A percentile compares a stretch with the other conserved stretches of the same genome.
phyloP scores from a whole-genome alignment of 2,888 invertebrate genomes.

The Atrina japonica region DNA sequence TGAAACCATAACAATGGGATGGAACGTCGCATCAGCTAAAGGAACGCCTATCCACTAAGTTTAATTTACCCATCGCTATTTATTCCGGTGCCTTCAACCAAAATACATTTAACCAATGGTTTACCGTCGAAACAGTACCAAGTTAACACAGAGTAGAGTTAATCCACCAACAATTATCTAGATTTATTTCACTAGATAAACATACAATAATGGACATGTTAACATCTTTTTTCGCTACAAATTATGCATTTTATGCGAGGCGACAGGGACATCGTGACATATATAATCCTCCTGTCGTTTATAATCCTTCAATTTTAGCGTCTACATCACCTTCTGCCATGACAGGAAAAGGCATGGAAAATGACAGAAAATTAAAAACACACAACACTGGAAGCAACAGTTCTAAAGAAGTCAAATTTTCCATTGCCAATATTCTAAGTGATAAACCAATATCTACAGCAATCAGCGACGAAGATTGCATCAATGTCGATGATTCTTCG shows the following conservation, averaged over 20 bases:
- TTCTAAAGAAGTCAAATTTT: conserved; percentile 58
- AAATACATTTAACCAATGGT: conserved; percentile 3
- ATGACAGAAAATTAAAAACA: background rate
- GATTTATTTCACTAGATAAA: too few species aligned
- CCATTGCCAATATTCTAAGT: conserved; percentile 63
- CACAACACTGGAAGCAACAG: background rate
- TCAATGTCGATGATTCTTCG: conserved; percentile 8
- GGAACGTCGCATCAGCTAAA: too few species aligned
- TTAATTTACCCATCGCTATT: conserved; percentile 12
- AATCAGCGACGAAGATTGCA: conserved; percentile 21
- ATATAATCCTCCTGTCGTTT: conserved; percentile 22
- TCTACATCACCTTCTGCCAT: background rate
- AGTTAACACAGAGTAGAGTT: too few species aligned
- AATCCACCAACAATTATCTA: too few species aligned
- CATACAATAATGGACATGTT: conserved; percentile 48
- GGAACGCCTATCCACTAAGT: background rate
- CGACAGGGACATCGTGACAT: conserved; percentile 26
- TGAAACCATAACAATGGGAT: too few species aligned
- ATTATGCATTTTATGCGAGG: conserved; percentile 40
- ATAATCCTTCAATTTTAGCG: conserved; percentile 9
- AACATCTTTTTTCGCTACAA: conserved; percentile 40
- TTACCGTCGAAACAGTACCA: too few species aligned
- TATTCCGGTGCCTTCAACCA: background rate
- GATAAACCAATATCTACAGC: conserved; percentile 2
- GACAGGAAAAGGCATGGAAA: too few species aligned